Base-by-base conservation (phyloP, 2,113 vertebrate genomes). In the Elachura formosa region DNA sequence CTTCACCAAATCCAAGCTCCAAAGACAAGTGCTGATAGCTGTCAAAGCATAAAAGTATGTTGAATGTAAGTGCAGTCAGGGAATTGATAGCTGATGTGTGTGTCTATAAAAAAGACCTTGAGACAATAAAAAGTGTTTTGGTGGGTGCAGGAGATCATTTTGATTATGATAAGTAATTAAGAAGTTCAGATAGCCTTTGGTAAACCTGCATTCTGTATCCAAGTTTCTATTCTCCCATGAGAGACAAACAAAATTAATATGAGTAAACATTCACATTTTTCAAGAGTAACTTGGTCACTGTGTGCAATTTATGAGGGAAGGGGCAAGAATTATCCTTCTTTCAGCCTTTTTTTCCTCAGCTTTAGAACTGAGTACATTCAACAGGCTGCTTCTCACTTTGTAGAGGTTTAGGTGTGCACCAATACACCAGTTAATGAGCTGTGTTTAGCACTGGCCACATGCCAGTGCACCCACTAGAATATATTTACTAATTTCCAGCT, bases 1-100 rank as follows among this genome's bases (percentile, higher is more conserved):
- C 97, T 98, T 96, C 94, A 97, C 90, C 96, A 97, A 97, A 97
- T 94, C 34, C 97, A 98, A 91, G 97, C 98, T 48, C 43, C 76
- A 48, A 90, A 82, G 79, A 55, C 54, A 96, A 97, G 83, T 97
- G 96, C 97, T 90, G 97, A 98, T 59, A 97, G 95, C 92, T 98
- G 98, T 96, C 67, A 94, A 94, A 96, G 97, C 84, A 98, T 97
- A 90, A 98, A 98, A 98, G 98, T 98, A 97, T 16, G 94, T 51
- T 52, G 22, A 73, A 54, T 67, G 31, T 24, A 52, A n/a, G 46
- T 43, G 26, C 46, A 59, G 26, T 43, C 19, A 52, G 46, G 19
- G 24, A 81, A 48, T 36, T 34, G 66, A 54, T 26, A 71, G 43
- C 40, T 41, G 40, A 38, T 63, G 12, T 43, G 24, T 56, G 25